Evolutionary conservation across 2,888 invertebrate genomes (phyloP).

Genomic region (Chymomyza amoena): DNA sequence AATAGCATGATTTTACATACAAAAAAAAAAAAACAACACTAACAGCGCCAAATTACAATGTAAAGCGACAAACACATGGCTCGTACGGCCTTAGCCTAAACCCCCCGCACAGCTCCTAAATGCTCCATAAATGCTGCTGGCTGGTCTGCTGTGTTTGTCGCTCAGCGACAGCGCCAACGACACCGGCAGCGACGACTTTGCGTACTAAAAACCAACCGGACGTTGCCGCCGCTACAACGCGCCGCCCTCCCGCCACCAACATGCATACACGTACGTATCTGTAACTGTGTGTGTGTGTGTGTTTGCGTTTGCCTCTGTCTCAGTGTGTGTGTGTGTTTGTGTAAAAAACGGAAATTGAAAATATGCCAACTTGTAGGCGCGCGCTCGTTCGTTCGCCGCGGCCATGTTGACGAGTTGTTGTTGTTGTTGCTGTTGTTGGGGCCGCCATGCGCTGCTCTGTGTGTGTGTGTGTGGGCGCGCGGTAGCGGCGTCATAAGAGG

Average conservation of each 20-base stretch:
- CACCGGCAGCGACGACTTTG: conserved; percentile 52
- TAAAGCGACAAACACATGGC: conserved; percentile 19
- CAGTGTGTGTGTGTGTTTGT: conserved; percentile 33
- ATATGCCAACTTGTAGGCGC: conserved; percentile 78
- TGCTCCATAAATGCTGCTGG: background rate
- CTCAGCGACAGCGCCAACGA: conserved; percentile 3
- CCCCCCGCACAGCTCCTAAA: background rate
- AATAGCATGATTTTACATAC: background rate
- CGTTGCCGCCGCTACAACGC: conserved; percentile 60
- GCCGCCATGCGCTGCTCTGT: background rate
- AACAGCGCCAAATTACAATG: background rate
- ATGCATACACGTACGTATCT: conserved; percentile 4
- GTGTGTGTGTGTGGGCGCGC: background rate
- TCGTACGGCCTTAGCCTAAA: background rate
- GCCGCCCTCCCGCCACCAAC: conserved; percentile 22
- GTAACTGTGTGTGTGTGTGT: conserved; percentile 16
- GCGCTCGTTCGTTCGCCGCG: conserved; percentile 43
- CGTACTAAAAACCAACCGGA: conserved; percentile 70
- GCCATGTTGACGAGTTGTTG: conserved; percentile 36
- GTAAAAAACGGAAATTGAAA: conserved; percentile 77
- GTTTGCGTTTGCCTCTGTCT: no score
- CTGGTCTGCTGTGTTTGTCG: background rate
- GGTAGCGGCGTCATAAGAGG: conserved; percentile 17
- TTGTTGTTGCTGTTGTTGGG: conserved; percentile 19
- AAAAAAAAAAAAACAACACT: background rate